phyloP scores from a whole-genome alignment of 2,797 vertebrate species.

The Bradypodion pumilum region DNA sequence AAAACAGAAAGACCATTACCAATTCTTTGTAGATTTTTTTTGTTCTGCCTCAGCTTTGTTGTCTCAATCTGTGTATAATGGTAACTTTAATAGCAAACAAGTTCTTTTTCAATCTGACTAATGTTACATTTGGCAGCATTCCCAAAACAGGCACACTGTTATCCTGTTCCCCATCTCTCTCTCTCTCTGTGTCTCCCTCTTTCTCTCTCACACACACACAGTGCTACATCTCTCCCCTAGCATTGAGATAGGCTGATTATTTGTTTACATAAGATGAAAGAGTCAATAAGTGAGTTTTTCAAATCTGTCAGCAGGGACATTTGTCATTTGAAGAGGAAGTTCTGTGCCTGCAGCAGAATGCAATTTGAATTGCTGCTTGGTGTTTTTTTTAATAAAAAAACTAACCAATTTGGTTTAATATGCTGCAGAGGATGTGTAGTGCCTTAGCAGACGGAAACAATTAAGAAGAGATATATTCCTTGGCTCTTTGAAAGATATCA shows the following conservation, averaged over 20 bases:
- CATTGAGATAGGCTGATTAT: conserved; percentile 60
- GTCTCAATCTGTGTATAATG: conserved; percentile 49
- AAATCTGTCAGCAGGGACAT: conserved; percentile 63
- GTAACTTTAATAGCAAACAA: conserved; percentile 56
- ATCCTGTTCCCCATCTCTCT: background rate
- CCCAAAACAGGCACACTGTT: conserved; percentile 50
- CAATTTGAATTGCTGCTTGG: conserved; percentile 62
- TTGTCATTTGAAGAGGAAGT: conserved; percentile 73
- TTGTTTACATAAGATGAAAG: conserved; percentile 71
- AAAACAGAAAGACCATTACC: conserved; percentile 34
- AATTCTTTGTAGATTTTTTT: conserved; percentile 52
- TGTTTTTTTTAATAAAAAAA: background rate
- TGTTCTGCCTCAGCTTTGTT: conserved; percentile 46
- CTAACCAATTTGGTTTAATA: conserved; percentile 66
- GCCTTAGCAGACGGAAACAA: conserved; percentile 50
- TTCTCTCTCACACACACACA: background rate
- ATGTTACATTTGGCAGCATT: conserved; percentile 63
- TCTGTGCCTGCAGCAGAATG: conserved; percentile 65
- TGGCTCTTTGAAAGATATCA: conserved; percentile 47
- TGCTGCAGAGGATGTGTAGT: conserved; percentile 58
- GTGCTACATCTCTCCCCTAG: conserved; percentile 9
- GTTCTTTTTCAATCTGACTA: conserved; percentile 51
- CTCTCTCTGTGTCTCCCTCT: too few relatives aligned
- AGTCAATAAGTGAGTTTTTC: conserved; percentile 69
- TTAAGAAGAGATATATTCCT: conserved; percentile 42